Evolutionary conservation across 2,888 invertebrate species (phyloP).

Genomic region (Zhuqinia jingwanae): DNA sequence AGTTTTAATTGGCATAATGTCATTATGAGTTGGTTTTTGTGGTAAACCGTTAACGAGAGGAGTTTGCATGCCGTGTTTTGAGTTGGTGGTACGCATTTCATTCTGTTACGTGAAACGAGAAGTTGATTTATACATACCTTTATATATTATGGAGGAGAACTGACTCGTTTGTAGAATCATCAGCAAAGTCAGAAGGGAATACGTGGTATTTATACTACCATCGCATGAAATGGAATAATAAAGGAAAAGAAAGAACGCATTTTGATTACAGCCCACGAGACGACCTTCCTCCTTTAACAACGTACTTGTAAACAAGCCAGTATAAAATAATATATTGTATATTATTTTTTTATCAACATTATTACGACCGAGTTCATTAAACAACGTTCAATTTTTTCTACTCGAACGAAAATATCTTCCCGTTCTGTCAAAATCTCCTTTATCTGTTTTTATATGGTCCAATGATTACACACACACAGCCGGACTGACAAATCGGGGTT

Average conservation of each 20-base stretch:
- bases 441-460: slow-evolving; percentile 57
- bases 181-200: not conserved
- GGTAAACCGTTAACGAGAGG: not conserved
- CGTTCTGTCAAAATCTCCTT: slow-evolving; percentile 41
- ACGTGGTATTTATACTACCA: too few relatives aligned
- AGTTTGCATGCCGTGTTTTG: too few relatives aligned
- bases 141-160: too few relatives aligned
- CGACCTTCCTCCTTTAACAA: not conserved
- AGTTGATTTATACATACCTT: too few relatives aligned
- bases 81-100: not conserved
- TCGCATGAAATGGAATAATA: slow-evolving; percentile 4
- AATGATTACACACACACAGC: not conserved
- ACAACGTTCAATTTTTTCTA: slow-evolving; percentile 59
- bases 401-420: slow-evolving; percentile 40
- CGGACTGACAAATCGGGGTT: slow-evolving; percentile 34
- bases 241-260: slow-evolving; percentile 6
- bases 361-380: slow-evolving; percentile 59
- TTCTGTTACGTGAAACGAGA: not conserved
- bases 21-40: slow-evolving; percentile 17
- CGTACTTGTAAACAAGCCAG: not conserved
- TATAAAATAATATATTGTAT: not conserved
- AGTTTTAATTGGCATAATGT: slow-evolving; percentile 21
- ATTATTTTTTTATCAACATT: not conserved
- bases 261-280: slow-evolving; percentile 23
- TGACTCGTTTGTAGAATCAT: too few relatives aligned